Evolutionary conservation across 1,140 invertebrate species (phyloP), one percentile per base, ranked within the genome.

Genomic region (Scylla paramamosain): DNA sequence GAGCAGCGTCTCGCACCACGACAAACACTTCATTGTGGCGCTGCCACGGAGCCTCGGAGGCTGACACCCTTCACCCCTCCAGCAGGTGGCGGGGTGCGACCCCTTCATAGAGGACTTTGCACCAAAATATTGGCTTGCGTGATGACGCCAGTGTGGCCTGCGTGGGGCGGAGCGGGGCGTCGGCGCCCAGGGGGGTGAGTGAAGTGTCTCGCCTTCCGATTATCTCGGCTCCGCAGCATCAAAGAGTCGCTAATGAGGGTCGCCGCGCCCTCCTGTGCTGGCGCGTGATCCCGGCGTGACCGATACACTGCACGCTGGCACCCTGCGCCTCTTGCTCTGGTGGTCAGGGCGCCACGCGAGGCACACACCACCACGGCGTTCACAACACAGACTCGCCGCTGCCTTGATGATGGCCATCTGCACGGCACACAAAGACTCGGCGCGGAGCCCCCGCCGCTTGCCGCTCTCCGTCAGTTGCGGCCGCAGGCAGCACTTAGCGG

Each of bases 11-110:
- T 28, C 89, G n/a, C 46, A 59, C 14, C 46, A 91, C n/a, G 8
- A 91, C 59, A 91, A 91, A 91, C 48, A 91, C 29, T 29, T 59
- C 28, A n/a, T 91, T 91, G 25, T 52, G 46, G 25, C 48, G 67
- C 67, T 20, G 67, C 67, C 12, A 77, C 25, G 67, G 67, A n/a
- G 67, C 67, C 25, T n/a, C 67, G 20, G 67, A 25, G n/a, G 67
- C 67, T 20, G 12, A 20, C 16, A 59, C 52, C 10, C 67, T 12
- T n/a, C 67, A 39, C 39, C 67, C 67, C 20, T 77, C 67, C 67
- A n/a, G 67, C 67, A 77, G 67, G 67, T n/a, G 67, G 67, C 25
- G 67, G 67, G 67, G 8, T 20, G 67, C 12, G 67, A 77, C 20
- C n/a, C 67, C 6, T n/a, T n/a, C 6, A n/a, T 25, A 6, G 20